Percentiles rank a stretch among this genome's conserved stretches.
These are phyloP conservation scores for Tigriopus japonicus DNA, from an alignment of 1,140 invertebrate genomes.

Conservation along the genomic window DNA sequence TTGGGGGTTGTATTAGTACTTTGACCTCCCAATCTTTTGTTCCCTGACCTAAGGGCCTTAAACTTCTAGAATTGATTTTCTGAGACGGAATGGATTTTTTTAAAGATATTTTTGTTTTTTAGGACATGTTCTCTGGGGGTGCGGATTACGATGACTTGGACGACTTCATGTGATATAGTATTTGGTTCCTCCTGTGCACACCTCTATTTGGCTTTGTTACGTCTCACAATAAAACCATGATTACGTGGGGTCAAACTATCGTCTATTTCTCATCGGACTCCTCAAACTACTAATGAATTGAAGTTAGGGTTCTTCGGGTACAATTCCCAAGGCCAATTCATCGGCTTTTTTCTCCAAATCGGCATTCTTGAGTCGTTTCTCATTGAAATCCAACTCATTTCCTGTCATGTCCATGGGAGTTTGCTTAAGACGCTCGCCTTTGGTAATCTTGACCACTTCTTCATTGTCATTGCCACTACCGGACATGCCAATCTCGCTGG, in stretches of 20 bases:
- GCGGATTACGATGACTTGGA: constrained; percentile 1
- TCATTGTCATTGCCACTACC: background rate
- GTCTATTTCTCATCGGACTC: no score
- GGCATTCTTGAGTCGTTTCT: background rate
- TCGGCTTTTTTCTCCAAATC: background rate
- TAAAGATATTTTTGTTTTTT: background rate
- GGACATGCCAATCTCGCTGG: background rate
- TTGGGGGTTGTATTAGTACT: background rate
- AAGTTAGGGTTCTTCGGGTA: no score
- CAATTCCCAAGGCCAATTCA: background rate
- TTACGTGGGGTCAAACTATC: no score
- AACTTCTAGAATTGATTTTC: no score
- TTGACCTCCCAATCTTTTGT: background rate
- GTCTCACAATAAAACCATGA: no score
- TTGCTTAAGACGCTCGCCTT: background rate
- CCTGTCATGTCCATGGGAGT: constrained; percentile 7
- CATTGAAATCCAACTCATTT: constrained; percentile 10
- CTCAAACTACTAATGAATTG: no score
- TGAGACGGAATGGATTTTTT: no score
- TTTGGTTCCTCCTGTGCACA: background rate
- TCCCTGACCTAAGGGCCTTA: background rate
- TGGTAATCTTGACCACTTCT: constrained; percentile 12
- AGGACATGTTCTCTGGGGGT: background rate
- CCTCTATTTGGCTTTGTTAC: no score
- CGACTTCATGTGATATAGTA: constrained; percentile 7